Evolutionary conservation across 2,888 invertebrate genomes (phyloP), one percentile per base, ranked within the genome.

Genomic region (Lasioglossum marginatum): DNA sequence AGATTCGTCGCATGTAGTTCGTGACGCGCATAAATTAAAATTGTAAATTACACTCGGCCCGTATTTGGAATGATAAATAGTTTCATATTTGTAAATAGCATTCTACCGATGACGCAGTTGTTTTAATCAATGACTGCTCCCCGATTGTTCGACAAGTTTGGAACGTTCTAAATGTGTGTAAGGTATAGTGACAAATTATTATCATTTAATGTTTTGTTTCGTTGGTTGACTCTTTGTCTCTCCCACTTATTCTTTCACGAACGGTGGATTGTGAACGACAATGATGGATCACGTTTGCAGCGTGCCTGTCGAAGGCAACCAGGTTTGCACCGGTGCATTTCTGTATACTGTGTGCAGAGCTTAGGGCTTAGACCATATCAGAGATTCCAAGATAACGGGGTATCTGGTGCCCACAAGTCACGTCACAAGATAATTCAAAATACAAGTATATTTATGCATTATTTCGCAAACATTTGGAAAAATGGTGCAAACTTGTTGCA

Each of bases 121-220:
- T 77, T 85, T 81, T 86, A 79, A 87, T 87, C 80, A 85, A 88
- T 82, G 82, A 82, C 81, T 76, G 78, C 68, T 40, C 31, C 37
- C 34, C 83, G 87, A 92, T 92, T 91, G 92, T 92, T 90, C 74
- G 89, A 88, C 91, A 80, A 82, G 85, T 92, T 90, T 89, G 91
- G 92, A 73, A 43, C 19, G 57, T 43, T 70, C 45, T 77, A 73
- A 43, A 37, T 37, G 34, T 37, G 34, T 37, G 31, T 16, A 63
- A 63, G 31, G 27, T 63, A 5, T 14, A 63, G 31, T 27, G 27
- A 31, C 16, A 31, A 6, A 63, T 63, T 16, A 31, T 63, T 63
- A 19, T 63, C 31, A 16, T 31, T 31, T 63, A 34, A 19, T 19
- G 6, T 8, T 63, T 63, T 34, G 6, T 2, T 31, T 27, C 2